phyloP scores from a whole-genome alignment of 2,113 vertebrate genomes.

The Hippocampus zosterae region DNA sequence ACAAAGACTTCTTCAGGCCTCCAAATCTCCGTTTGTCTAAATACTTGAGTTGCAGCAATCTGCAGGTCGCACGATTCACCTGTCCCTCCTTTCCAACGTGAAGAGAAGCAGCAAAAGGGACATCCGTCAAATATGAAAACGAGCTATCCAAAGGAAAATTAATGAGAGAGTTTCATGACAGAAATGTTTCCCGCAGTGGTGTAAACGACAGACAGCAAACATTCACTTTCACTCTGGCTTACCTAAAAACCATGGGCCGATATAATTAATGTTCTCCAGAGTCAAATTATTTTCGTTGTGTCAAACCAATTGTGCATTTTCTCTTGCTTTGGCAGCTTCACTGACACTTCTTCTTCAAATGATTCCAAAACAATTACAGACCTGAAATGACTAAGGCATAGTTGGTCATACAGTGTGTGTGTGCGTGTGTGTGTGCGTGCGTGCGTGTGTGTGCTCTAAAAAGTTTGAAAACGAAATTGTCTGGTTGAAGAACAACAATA shows the following conservation, averaged over 20 bases:
- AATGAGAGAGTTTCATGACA: constrained; percentile 68
- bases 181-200: constrained; percentile 49
- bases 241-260: background rate
- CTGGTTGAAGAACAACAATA: background rate
- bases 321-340: background rate
- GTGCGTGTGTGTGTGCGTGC: background rate
- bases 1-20: background rate
- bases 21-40: background rate
- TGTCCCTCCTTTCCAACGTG: background rate
- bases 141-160: constrained; percentile 62
- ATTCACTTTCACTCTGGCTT: background rate
- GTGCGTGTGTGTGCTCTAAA: background rate
- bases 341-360: background rate
- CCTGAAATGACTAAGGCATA: background rate
- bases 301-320: background rate
- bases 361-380: constrained; percentile 2
- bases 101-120: constrained; percentile 9
- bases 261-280: constrained; percentile 1
- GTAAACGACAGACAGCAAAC: constrained; percentile 42
- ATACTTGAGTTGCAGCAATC: background rate
- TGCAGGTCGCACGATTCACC: background rate
- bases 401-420: background rate
- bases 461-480: constrained; percentile 4
- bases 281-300: background rate
- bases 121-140: constrained; percentile 56